Percentiles rank a stretch among this genome's conserved stretches.
Evolutionary conservation across 2,113 vertebrate genomes (phyloP).

Genomic region (Austrofundulus limnaeus): DNA sequence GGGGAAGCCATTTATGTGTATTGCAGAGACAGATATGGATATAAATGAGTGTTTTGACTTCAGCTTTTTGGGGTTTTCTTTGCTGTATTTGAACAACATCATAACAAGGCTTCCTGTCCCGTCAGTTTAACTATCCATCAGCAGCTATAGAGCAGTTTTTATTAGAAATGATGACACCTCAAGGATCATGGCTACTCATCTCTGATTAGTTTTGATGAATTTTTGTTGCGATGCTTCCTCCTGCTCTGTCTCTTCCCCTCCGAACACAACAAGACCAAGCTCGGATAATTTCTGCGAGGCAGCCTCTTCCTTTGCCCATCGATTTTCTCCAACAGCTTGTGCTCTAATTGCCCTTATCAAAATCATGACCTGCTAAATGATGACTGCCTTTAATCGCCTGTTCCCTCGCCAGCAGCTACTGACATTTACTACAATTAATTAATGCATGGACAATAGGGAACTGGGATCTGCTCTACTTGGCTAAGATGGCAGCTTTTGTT

Average conservation of each 20-base stretch:
- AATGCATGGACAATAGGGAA: slow-evolving; percentile 60
- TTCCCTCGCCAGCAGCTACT: slow-evolving; percentile 66
- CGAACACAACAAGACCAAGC: neutral
- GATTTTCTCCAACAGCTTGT: slow-evolving; percentile 73
- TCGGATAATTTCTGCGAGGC: slow-evolving; percentile 26
- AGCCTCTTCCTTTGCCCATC: slow-evolving; percentile 46
- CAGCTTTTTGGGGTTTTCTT: neutral
- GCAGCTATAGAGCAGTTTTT: slow-evolving; percentile 7
- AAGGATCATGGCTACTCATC: slow-evolving; percentile 8
- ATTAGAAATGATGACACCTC: neutral
- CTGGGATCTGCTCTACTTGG: slow-evolving; percentile 39
- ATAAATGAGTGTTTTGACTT: slow-evolving; percentile 16
- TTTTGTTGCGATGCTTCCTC: slow-evolving; percentile 5
- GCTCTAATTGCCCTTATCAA: slow-evolving; percentile 80
- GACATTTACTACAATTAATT: slow-evolving; percentile 79
- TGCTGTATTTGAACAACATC: slow-evolving; percentile 33
- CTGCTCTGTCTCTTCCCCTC: neutral
- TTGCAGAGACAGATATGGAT: slow-evolving; percentile 24
- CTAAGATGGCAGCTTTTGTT: slow-evolving; percentile 35
- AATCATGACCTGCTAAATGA: slow-evolving; percentile 74
- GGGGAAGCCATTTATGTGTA: slow-evolving; percentile 30
- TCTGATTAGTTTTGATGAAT: slow-evolving; percentile 2
- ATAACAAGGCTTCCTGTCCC: slow-evolving; percentile 2
- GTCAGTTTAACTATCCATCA: neutral
- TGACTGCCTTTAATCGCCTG: slow-evolving; percentile 66